These are phyloP conservation scores for Martes martes DNA, from an alignment of 2,113 vertebrate genomes.

Conservation along the genomic window DNA sequence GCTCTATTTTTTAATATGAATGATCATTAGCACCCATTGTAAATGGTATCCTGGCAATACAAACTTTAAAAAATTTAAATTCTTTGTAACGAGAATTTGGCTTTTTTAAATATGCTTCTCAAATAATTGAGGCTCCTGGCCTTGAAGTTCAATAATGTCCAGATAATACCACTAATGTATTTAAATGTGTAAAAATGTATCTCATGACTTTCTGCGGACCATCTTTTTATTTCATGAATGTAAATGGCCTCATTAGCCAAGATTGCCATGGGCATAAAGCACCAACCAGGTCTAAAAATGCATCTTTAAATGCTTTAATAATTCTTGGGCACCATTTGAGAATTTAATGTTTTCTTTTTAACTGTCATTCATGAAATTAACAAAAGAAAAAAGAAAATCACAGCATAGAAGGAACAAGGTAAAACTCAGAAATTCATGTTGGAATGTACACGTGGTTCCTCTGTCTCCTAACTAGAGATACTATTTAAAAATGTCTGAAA, in stretches of 20 bases:
- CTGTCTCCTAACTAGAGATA: not conserved
- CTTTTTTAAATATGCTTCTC: constrained; percentile 36
- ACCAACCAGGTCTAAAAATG: constrained; percentile 37
- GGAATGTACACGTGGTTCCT: not conserved
- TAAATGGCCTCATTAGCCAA: constrained; percentile 68
- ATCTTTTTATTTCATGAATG: constrained; percentile 71
- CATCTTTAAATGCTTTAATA: constrained; percentile 66
- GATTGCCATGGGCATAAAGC: constrained; percentile 48
- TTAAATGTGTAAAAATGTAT: constrained; percentile 66
- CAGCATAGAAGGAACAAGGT: not conserved
- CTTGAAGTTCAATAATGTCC: not conserved
- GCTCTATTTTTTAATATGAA: constrained; percentile 48
- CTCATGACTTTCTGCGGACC: constrained; percentile 34
- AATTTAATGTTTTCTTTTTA: constrained; percentile 58
- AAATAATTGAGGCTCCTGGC: constrained; percentile 47
- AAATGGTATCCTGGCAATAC: constrained; percentile 1
- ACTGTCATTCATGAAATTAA: constrained; percentile 33
- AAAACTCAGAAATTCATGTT: constrained; percentile 12
- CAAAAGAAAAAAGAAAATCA: constrained; percentile 32
- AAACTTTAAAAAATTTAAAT: constrained; percentile 25
- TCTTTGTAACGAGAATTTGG: not conserved
- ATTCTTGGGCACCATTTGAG: constrained; percentile 52
- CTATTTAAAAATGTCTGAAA: not conserved
- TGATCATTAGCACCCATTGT: constrained; percentile 32
- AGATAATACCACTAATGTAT: constrained; percentile 43